phyloP scores from a whole-genome alignment of 2,888 invertebrate genomes.

The Leptarthrus brevirostris region DNA sequence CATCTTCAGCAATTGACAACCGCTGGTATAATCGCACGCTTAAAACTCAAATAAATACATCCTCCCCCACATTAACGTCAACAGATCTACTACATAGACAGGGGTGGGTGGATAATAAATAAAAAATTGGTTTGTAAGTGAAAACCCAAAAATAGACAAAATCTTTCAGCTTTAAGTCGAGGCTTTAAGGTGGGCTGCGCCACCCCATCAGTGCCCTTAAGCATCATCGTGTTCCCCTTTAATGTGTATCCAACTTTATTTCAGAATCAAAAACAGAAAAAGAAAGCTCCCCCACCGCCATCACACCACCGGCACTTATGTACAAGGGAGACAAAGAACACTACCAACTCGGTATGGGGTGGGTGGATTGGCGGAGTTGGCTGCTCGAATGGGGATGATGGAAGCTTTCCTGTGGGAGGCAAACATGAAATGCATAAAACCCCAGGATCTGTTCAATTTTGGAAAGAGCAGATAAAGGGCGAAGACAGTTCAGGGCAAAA shows the following conservation, averaged over 20 bases:
- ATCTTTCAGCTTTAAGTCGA: constrained; percentile 49
- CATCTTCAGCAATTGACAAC: constrained; percentile 48
- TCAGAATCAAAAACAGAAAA: constrained; percentile 50
- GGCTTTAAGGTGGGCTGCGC: constrained; percentile 49
- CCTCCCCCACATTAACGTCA: constrained; percentile 43
- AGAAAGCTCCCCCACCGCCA: constrained; percentile 11
- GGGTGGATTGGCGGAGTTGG: constrained; percentile 16
- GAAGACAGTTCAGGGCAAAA: constrained; percentile 49
- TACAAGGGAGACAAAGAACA: constrained; percentile 48
- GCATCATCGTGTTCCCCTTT: constrained; percentile 50
- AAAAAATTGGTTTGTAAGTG: constrained; percentile 50
- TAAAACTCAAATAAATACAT: constrained; percentile 51
- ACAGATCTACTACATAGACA: constrained; percentile 41
- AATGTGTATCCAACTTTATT: constrained; percentile 54
- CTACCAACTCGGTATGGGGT: background rate
- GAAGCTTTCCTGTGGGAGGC: constrained; percentile 45
- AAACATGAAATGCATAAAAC: constrained; percentile 53
- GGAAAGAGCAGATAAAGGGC: constrained; percentile 7
- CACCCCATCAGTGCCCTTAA: constrained; percentile 19
- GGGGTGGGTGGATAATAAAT: constrained; percentile 45
- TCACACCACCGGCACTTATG: constrained; percentile 43
- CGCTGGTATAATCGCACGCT: constrained; percentile 48
- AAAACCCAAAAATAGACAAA: constrained; percentile 53
- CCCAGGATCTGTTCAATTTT: constrained; percentile 29
- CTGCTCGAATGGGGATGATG: constrained; percentile 1